phyloP scores from a whole-genome alignment of 1,140 invertebrate genomes.

The Globodera ellingtonae region DNA sequence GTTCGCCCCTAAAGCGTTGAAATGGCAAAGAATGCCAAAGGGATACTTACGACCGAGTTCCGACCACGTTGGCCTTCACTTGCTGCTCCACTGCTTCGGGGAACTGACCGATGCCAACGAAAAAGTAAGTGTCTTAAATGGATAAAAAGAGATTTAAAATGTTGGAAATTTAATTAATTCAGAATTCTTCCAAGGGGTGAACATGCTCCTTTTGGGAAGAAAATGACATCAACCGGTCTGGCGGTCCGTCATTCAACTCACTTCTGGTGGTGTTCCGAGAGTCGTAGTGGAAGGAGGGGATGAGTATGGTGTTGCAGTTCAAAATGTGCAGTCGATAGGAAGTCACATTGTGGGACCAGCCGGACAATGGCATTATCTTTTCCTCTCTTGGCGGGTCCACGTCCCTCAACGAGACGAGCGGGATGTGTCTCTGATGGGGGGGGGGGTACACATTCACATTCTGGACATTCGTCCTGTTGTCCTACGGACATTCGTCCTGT shows the following conservation, averaged over 20 bases:
- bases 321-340: conserved; percentile 59
- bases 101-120: conserved; percentile 57
- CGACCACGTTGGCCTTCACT: conserved; percentile 52
- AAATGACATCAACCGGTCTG: not conserved
- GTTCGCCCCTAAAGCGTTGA: conserved; percentile 49
- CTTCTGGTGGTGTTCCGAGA: conserved; percentile 36
- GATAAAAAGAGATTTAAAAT: not conserved
- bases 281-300: conserved; percentile 55
- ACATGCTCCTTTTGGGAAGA: not conserved
- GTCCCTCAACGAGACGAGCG: conserved; percentile 52
- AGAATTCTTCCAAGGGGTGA: too few species aligned
- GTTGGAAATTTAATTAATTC: not conserved
- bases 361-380: conserved; percentile 45
- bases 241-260: conserved; percentile 18
- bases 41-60: conserved; percentile 41
- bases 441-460: too few species aligned
- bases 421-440: conserved; percentile 43
- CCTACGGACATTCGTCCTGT: too few species aligned
- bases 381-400: conserved; percentile 61
- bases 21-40: not conserved
- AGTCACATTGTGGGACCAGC: conserved; percentile 55
- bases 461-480: too few species aligned
- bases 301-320: conserved; percentile 61
- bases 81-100: conserved; percentile 57
- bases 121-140: conserved; percentile 57